Evolutionary conservation across 2,888 invertebrate species (phyloP).

Genomic region (Tupiocoris notatus): DNA sequence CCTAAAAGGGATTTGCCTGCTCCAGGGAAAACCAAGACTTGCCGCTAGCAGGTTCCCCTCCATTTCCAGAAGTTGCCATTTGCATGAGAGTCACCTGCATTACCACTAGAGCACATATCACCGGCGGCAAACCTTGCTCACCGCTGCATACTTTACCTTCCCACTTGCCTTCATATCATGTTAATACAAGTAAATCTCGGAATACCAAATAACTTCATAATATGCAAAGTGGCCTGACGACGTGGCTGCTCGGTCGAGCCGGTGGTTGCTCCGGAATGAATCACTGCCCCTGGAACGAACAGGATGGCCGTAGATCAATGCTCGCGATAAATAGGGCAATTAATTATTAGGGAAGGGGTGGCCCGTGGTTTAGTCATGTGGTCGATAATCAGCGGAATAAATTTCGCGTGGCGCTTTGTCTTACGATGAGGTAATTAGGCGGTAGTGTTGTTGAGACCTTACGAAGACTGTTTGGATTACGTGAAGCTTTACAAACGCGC

Average conservation of each 20-base stretch:
- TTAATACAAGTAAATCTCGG: constrained; percentile 37
- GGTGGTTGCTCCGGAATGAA: neutral
- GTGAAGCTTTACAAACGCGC: too few species aligned
- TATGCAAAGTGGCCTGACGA: constrained; percentile 30
- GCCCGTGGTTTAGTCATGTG: neutral
- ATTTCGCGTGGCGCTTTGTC: neutral
- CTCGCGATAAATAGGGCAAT: constrained; percentile 8
- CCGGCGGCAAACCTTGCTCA: constrained; percentile 18
- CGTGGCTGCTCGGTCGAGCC: neutral
- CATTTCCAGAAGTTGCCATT: constrained; percentile 31
- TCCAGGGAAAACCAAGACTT: neutral
- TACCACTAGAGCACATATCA: constrained; percentile 30
- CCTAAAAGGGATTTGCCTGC: neutral
- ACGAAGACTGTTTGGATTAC: too few species aligned
- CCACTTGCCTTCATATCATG: constrained; percentile 27
- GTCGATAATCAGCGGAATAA: constrained; percentile 14
- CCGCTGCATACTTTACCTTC: neutral
- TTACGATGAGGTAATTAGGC: neutral
- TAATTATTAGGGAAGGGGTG: constrained; percentile 11
- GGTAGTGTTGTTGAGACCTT: too few species aligned
- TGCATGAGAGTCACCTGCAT: constrained; percentile 38
- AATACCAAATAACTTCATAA: constrained; percentile 38
- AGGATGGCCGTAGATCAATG: constrained; percentile 13
- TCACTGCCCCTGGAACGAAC: neutral
- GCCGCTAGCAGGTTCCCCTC: neutral